Evolutionary conservation across 1,140 invertebrate species (phyloP).

Genomic region (Calliopsis andreniformis): DNA sequence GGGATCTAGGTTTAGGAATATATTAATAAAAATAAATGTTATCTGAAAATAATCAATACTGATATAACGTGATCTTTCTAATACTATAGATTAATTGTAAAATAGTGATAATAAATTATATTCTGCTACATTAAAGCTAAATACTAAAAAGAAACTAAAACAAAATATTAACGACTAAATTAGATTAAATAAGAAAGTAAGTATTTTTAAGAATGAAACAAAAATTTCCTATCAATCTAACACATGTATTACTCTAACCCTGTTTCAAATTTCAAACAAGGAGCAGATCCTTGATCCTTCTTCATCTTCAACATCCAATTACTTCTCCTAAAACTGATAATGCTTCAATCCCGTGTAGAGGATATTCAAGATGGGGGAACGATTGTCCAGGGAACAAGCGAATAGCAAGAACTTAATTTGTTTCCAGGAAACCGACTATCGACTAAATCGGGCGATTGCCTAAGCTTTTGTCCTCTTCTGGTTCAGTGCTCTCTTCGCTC

Average conservation of each 20-base stretch:
- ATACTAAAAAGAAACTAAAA: no score
- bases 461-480: background rate
- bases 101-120: no score
- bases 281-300: background rate
- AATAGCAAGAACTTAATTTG: conserved; percentile 78
- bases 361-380: conserved; percentile 7
- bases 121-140: no score
- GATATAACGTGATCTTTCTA: no score
- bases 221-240: no score
- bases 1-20: no score
- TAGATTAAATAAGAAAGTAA: no score
- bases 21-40: no score
- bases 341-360: background rate
- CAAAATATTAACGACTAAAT: no score
- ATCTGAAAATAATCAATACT: no score
- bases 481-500: background rate
- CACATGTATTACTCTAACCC: background rate
- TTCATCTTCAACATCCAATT: conserved; percentile 3
- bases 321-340: conserved; percentile 9
- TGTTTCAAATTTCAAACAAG: background rate
- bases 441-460: conserved; percentile 69
- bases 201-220: no score
- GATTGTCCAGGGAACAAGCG: conserved; percentile 31
- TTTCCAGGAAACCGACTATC: conserved; percentile 76
- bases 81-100: no score